Evolutionary conservation across 2,797 vertebrate genomes (phyloP).

Genomic region (Parambassis ranga): DNA sequence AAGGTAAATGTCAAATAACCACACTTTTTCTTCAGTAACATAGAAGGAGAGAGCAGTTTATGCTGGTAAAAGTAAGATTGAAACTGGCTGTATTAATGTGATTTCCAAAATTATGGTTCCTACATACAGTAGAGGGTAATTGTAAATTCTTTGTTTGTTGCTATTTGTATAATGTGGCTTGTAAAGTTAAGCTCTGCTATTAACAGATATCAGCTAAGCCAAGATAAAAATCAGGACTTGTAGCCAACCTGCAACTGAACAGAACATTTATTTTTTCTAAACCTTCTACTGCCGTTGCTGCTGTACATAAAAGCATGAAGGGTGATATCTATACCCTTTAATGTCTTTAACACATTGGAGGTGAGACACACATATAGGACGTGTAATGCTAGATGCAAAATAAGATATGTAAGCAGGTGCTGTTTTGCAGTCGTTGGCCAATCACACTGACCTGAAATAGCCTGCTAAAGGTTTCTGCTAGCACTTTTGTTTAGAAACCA

Average conservation of each 20-base stretch:
- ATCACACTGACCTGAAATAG: not conserved
- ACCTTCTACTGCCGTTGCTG: not conserved
- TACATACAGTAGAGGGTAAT: too few species aligned
- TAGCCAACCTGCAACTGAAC: not conserved
- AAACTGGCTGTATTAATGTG: not conserved
- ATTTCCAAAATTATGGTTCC: not conserved
- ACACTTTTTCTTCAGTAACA: not conserved
- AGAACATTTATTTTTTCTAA: not conserved
- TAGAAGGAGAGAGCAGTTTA: not conserved
- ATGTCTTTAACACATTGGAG: not conserved
- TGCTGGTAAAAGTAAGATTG: not conserved
- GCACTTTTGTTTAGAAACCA: too few species aligned
- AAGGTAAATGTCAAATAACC: not conserved
- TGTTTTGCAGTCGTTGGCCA: not conserved
- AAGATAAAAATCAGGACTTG: not conserved
- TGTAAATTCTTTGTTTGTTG: not conserved
- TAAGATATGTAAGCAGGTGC: not conserved
- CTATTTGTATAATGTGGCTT: not conserved
- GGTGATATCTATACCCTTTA: not conserved
- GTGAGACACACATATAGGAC: not conserved
- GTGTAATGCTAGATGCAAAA: not conserved
- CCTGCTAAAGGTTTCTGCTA: not conserved
- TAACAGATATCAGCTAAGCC: not conserved
- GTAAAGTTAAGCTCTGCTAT: slow-evolving; percentile 6
- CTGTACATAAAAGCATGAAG: not conserved